Base-by-base conservation (phyloP, 2,113 vertebrate genomes). In the Rhodinocichla rosea region DNA sequence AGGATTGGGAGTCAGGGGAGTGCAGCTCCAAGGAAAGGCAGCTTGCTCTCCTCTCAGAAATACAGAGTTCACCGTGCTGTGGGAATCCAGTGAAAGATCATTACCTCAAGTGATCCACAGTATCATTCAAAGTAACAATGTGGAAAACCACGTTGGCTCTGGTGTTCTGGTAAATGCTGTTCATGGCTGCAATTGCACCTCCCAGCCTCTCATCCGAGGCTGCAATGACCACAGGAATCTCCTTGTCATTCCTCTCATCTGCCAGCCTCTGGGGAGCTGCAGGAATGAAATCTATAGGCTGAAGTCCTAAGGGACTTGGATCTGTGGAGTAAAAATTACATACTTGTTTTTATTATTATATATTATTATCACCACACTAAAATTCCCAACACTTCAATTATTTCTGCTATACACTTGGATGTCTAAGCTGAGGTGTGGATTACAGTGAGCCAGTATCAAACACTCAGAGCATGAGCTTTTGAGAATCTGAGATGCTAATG, bases 201-300 rank as follows among this genome's bases (percentile, higher is more conserved):
- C 99, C 99, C 0, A 99, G 98, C 94, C 99, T 98, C 42, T 99
- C 98, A 94, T 99, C 98, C 2, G 98, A 98, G 27, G 99, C 99
- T 22, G 99, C 98, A 91, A 99, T 98, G 93, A 99, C 96, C 92
- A 99, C 98, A 15, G 99, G 97, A 84, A 99, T 98, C 96, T 99
- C 99, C 40, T 98, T 98, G 75, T 98, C 98, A 26, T 80, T 97
- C 65, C 95, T 83, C 44, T 69, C 89, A 5, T 94, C 87, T 73
- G 92, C 76, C 28, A 87, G 52, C 56, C 92, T 97, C 60, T 93
- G 93, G 75, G 97, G 97, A 93, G 44, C 94, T 64, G 97, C 98
- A 33, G 97, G 97, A 71, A 98, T 97, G 91, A 99, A 97, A 95
- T 99, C 98, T 96, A 99, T 98, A 15, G 98, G 98, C 68, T 99